phyloP scores from a whole-genome alignment of 2,797 vertebrate genomes.

The Gymnothorax reevesii region DNA sequence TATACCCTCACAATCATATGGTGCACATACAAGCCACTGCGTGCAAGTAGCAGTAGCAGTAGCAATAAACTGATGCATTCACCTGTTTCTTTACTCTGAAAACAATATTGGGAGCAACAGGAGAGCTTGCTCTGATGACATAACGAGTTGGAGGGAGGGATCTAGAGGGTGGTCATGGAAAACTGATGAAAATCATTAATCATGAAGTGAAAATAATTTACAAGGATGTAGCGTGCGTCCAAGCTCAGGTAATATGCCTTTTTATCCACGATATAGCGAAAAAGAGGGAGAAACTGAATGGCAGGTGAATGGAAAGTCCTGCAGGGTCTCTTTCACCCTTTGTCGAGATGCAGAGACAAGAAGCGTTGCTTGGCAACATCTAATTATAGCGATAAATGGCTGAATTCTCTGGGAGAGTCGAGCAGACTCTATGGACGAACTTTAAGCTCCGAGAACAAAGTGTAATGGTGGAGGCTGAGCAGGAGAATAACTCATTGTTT shows the following conservation, averaged over 20 bases:
- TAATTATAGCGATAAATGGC: background rate
- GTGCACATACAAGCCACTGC: background rate
- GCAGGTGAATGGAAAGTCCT: background rate
- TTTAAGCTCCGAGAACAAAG: background rate
- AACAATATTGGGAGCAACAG: background rate
- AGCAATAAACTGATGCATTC: background rate
- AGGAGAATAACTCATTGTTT: background rate
- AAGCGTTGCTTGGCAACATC: conserved; percentile 11
- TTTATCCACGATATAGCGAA: background rate
- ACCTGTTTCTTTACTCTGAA: background rate
- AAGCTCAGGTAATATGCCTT: background rate
- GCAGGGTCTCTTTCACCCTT: conserved; percentile 3
- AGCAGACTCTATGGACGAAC: background rate
- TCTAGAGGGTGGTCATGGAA: background rate
- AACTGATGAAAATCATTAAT: background rate
- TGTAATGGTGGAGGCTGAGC: background rate
- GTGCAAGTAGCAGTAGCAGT: background rate
- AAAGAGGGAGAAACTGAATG: background rate
- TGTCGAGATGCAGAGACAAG: background rate
- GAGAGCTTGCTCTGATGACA: background rate
- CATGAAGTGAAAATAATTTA: background rate
- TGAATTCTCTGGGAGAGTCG: background rate
- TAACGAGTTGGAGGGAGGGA: background rate
- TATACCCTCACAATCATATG: background rate
- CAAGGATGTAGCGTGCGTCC: background rate